Evolutionary conservation across 2,888 invertebrate genomes (phyloP), one percentile per base, ranked within the genome.

Genomic region (Rhagonycha lutea): DNA sequence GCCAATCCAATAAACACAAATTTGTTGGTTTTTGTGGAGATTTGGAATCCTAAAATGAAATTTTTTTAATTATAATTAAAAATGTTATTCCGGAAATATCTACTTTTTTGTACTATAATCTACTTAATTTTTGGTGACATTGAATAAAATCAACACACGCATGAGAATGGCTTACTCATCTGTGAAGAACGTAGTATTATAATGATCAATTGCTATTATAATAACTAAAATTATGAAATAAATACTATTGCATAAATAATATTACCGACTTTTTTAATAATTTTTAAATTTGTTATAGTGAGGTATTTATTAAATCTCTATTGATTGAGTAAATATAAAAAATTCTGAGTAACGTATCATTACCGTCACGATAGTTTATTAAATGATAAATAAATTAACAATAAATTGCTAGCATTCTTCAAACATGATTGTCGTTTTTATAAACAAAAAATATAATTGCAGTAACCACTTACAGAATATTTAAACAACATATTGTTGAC

Each of bases 1-100:
- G 84, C 81, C 83, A 84, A 68, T 84, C 84, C 12, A 84, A 68
- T 14, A 84, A 76, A 68, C 82, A 82, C 9, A 83, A 32, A n/a
- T 81, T 72, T 8, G 83, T 82, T 69, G 84, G 84, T 24, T 28
- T 68, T 11, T 72, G 72, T 24, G 80, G 78, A 26, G 74, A 69
- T 14, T 73, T 29, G 0, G 69, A 26, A 68, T 81, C 73, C 80
- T 80, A 61, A 65, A 73, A 75, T 12, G 23, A 63, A 9, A 11
- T 32, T 12, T 12, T 0, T 12, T n/a, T 12, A 12, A n/a, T 32
- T 5, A 18, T 18, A 18, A n/a, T 32, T 5, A 18, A 2, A 18
- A 18, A 18, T 18, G 18, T 18, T 18, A 18, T 18, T 18, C 18
- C 18, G 18, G 18, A 18, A 18, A 18, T 18, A 18, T 18, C 18